A percentile compares a stretch with the other conserved stretches of the same genome.
These are phyloP conservation scores for Caenorhabditis angaria DNA, from an alignment of 2,888 invertebrate species.

Conservation along the genomic window DNA sequence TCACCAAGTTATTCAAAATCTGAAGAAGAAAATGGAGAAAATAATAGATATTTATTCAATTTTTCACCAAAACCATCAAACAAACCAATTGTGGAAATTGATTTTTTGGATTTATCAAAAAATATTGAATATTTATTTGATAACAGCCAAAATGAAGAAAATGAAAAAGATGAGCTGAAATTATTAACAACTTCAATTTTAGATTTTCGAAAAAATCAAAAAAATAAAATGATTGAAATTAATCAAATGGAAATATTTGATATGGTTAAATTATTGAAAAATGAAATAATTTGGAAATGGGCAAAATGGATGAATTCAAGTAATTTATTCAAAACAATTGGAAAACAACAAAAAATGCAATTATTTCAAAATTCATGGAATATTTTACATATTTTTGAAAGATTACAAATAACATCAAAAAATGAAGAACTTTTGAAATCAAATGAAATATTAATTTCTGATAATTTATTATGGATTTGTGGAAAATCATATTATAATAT, in stretches of 20 bases:
- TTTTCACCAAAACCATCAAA: conserved; percentile 23
- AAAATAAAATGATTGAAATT: conserved; percentile 4
- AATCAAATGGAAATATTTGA: too few species aligned
- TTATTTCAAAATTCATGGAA: too few species aligned
- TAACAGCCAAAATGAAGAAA: neutral
- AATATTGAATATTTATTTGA: conserved; percentile 19
- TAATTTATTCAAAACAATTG: too few species aligned
- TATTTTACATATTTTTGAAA: neutral
- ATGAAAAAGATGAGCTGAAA: conserved; percentile 16
- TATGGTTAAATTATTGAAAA: too few species aligned
- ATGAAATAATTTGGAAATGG: too few species aligned
- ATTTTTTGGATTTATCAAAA: conserved; percentile 19
- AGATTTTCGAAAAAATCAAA: conserved; percentile 18
- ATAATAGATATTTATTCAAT: conserved; percentile 23
- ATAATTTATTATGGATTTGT: too few species aligned
- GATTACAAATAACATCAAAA: neutral
- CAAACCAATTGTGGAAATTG: conserved; percentile 22
- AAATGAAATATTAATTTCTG: conserved; percentile 22
- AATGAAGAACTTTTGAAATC: conserved; percentile 13
- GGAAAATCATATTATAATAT: too few species aligned
- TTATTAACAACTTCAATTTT: conserved; percentile 14
- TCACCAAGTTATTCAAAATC: too few species aligned
- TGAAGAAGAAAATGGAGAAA: conserved; percentile 5
- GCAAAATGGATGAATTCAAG: too few species aligned
- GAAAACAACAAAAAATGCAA: too few species aligned